Evolutionary conservation across 2,888 invertebrate genomes (phyloP), one percentile per base, ranked within the genome.

Genomic region (Catonia carolina): DNA sequence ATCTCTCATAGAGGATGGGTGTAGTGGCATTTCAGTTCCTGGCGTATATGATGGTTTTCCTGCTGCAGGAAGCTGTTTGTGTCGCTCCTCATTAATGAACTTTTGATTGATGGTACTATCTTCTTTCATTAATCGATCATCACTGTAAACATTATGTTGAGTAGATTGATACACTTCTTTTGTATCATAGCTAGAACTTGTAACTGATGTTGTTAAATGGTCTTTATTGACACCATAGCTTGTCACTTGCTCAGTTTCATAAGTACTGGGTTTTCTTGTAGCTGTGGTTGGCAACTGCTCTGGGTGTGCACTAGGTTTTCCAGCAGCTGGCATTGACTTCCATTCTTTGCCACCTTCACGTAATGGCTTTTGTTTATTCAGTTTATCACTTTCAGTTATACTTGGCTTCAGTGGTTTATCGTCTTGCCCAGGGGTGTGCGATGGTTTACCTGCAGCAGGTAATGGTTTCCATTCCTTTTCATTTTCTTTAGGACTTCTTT

Each of bases 401-500:
- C 15, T 14, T 15, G 6, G 15, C 6, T 15, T 15, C 15, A 15
- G 12, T 35, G 49, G 49, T 27, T n/a, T 31, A n/a, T 18, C 15
- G 10, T 49, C 35, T 49, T n/a, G n/a, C n/a, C n/a, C n/a, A n/a
- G 35, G 3, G n/a, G 17, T 15, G 5, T 2, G 2, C 17, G 14
- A n/a, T 1, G 55, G 55, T 31, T 39, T 50, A 5, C 55, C 55
- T 22, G 55, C 45, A 4, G 39, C 51, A 7, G 36, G 51, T 12
- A 51, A n/a, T 20, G 52, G 52, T 22, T 45, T 53, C n/a, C 10
- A 37, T 2, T 14, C 15, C 22, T n/a, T 12, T n/a, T 18, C 12
- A 7, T n/a, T 12, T n/a, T 18, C 12, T n/a, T 6, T 23, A 2
- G n/a, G 7, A 6, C 6, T 4, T 20, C n/a, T 18, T 42, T 41